Base-by-base conservation (phyloP, 2,888 invertebrate species). In the Syrista parreyssii region DNA sequence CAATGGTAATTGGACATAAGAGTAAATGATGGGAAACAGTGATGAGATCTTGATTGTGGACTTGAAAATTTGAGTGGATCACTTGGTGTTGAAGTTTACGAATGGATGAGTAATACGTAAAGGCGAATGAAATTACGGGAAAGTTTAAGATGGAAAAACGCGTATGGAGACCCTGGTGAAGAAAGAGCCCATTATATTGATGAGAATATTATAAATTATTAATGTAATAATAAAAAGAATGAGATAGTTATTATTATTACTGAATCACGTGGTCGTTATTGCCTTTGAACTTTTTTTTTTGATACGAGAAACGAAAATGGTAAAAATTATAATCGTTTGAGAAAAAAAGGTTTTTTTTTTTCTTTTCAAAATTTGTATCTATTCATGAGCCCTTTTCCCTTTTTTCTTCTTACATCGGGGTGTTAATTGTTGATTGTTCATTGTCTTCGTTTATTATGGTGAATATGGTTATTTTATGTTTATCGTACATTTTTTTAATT, bases 191-290 rank as follows among this genome's bases (percentile, higher is more conserved):
- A 73, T 71, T 68, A 68, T 69, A 76, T 69, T 72, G 40, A 55
- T 15, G 35, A 77, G 30, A 34, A 55, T 71, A 71, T 76, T 77
- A 79, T 74, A 76, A 71, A 75, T 78, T 79, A 74, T 77, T 77
- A 35, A 75, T 75, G 77, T 77, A 77, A 77, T 76, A 35, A 71
- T 73, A 76, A 78, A 74, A 35, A 55, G 55, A 55, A 73, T 35
- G 73, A 68, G 75, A 75, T 75, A 33, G 75, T 69, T 78, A 78
- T 78, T 78, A 40, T 75, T 78, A 75, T 31, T 55, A 55, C 55
- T 78, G 33, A 75, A 68, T 69, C 15, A 73, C 55, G 55, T 76
- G 73, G 68, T 68, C 31, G 11, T 73, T 72, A 78, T 78, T 32
- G 30, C 30, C 72, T 32, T 68, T 35, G n/a, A 31, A 23, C 69